Base-by-base conservation (phyloP, 2,888 invertebrate species). In the Cataglyphis rosenhaueri region DNA sequence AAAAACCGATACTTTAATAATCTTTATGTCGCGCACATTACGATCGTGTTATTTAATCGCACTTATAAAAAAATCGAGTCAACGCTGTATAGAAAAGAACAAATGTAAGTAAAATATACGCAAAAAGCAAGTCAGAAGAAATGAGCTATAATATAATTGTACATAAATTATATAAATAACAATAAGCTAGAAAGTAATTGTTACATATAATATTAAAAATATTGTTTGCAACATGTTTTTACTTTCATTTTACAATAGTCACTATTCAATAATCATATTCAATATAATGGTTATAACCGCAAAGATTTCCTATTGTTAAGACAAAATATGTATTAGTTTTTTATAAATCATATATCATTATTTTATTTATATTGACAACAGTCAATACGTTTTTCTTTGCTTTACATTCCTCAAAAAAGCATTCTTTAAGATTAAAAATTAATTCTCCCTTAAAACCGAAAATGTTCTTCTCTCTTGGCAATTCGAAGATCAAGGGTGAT, bases 401-500 rank as follows among this genome's bases (percentile, higher is more conserved):
- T 52, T 52, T 3, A n/a, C 18, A 6, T 48, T 8, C 9, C 8
- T 52, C 2, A 52, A 15, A n/a, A 52, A 52, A 52, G 2, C n/a
- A 1, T 52, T 48, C 48, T 52, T 52, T n/a, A 52, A n/a, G n/a
- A 52, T 52, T 8, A 6, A 52, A 52, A 52, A 6, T 52, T 52
- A 52, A 52, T 52, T 52, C n/a, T n/a, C 8, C 8, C n/a, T 52
- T 52, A n/a, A 29, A 29, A 29, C 1, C n/a, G 1, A 52, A 52
- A 52, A 1, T 0, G 8, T 8, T 52, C n/a, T 52, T 52, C n/a
- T 52, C n/a, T n/a, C 18, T 0, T 29, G 29, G 8, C 8, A n/a
- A 52, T n/a, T n/a, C n/a, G 3, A n/a, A 8, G 18, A 48, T 18
- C 48, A 52, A 52, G n/a, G 8, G 52, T 3, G 52, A 0, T 93